Evolutionary conservation across 2,888 invertebrate genomes (phyloP), one percentile per base, ranked within the genome.

Genomic region (Prenolepis imparis): DNA sequence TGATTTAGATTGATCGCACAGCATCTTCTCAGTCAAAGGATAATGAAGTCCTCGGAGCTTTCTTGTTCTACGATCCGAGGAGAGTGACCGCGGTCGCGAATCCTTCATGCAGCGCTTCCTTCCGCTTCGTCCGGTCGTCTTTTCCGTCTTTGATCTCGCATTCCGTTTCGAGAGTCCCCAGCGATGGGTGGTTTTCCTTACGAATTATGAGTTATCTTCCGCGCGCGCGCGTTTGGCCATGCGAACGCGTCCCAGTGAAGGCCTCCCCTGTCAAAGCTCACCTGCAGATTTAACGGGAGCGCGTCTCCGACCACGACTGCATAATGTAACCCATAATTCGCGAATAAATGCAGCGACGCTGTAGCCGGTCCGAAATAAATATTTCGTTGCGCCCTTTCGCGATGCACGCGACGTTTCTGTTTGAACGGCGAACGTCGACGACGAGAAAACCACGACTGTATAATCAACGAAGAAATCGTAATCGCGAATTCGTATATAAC

Each of bases 151-250:
- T 88, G 88, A 88, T 88, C 84, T 87, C 63, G 28, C 82, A 88
- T 88, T 88, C 88, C 70, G 75, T 86, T 86, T 88, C 82, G 83
- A 86, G 36, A 44, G 32, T 70, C 28, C 81, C 21, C n/a, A n/a
- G 52, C n/a, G 4, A 48, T 28, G 88, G 86, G 55, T 28, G 88
- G 86, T 61, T 70, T 80, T 80, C 78, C 57, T 80, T 80, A 48
- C 70, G 59, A 80, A 59, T 88, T 88, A 88, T 88, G 88, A 88
- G 84, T 88, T 86, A 88, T 88, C 88, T 64, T 70, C 8, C 73
- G 55, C n/a, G n/a, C n/a, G n/a, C n/a, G n/a, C n/a, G n/a, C 32
- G 73, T 63, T 72, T 73, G 24, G 39, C 63, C n/a, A n/a, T 80
- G 77, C 55, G 61, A 84, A 80, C 28, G 63, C 44, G 59, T n/a